Base-by-base conservation (phyloP, 2,113 vertebrate genomes). In the Falcunculus frontatus region DNA sequence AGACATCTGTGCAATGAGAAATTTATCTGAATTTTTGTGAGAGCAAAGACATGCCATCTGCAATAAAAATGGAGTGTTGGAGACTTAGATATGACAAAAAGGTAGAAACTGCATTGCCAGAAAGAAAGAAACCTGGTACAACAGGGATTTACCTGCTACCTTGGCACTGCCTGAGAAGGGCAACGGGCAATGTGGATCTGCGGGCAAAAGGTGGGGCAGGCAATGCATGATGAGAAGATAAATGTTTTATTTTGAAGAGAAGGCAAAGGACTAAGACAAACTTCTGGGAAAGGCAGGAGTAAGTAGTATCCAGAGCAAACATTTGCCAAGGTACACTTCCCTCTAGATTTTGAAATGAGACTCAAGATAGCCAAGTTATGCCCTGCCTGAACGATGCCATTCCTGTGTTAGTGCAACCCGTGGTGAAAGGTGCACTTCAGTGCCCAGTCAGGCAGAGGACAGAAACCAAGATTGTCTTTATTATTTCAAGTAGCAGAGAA, bases 371-470 rank as follows among this genome's bases (percentile, higher is more conserved):
- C 29, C 0, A 6, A 35, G 25, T 35, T 33, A 12, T 13, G 44
- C 12, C 19, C 30, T 88, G 42, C 65, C n/a, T 4, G 1, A 67
- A 62, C 0, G 0, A 37, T 47, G 70, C 30, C 7, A 7, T 59
- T 39, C 21, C 42, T 29, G 12, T 15, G 42, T 22, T 63, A 22
- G 53, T 46, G 73, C 39, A 76, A 1, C 10, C 30, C 12, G 49
- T 42, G 35, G 32, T 2, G 9, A 63, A 72, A 49, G 52, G 25
- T 4, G 1, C 0, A 0, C 26, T 16, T 14, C 44, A 8, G 42
- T 15, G 77, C 39, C 7, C n/a, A 46, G 3, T 5, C 78, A 60
- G 49, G 72, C 73, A 56, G 49, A 73, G 49, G 27, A 75, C 0
- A 10, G 46, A 80, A 83, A n/a, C 8, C 30, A 72, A 21, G 23